Conservation (phyloP, 2,888 invertebrate genomes). For the Temnothorax unifasciatus region DNA sequence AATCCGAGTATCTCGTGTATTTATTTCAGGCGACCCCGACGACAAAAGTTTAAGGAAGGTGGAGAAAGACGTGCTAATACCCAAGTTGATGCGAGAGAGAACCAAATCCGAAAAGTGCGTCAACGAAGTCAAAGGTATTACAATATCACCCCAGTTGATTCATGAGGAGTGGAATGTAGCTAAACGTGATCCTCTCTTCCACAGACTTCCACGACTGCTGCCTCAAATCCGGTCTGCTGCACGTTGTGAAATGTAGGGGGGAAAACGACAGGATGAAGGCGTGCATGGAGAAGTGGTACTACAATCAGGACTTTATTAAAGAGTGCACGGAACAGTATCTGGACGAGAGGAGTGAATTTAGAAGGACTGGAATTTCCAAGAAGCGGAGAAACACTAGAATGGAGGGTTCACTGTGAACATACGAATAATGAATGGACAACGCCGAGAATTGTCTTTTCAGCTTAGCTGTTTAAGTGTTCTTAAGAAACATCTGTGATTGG, state of each 20-base stretch:
- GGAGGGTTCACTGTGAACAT: neutral
- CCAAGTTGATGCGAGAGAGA: conserved; percentile 94
- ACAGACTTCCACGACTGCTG: conserved; percentile 89
- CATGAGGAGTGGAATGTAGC: neutral
- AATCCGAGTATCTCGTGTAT: conserved; percentile 7
- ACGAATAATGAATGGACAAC: neutral
- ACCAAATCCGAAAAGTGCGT: conserved; percentile 93
- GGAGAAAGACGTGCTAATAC: conserved; percentile 95
- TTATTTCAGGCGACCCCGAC: conserved; percentile 92
- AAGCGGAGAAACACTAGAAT: conserved; percentile 48
- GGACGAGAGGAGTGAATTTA: conserved; percentile 92
- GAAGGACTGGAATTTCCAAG: conserved; percentile 91
- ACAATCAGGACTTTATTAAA: conserved; percentile 91
- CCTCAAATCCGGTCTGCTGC: conserved; percentile 88
- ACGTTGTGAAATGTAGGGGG: conserved; percentile 92
- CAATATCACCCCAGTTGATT: neutral
- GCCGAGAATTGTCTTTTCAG: neutral
- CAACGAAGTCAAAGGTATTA: conserved; percentile 89
- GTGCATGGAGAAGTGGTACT: conserved; percentile 93
- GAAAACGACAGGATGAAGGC: conserved; percentile 90
- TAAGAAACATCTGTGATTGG: neutral
- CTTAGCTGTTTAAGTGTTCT: neutral
- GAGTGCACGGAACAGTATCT: conserved; percentile 94
- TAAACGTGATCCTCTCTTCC: conserved; percentile 6
- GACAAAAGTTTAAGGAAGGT: conserved; percentile 94